These are phyloP conservation scores for Euglossa dilemma DNA, from an alignment of 1,140 invertebrate species.

Conservation along the genomic window DNA sequence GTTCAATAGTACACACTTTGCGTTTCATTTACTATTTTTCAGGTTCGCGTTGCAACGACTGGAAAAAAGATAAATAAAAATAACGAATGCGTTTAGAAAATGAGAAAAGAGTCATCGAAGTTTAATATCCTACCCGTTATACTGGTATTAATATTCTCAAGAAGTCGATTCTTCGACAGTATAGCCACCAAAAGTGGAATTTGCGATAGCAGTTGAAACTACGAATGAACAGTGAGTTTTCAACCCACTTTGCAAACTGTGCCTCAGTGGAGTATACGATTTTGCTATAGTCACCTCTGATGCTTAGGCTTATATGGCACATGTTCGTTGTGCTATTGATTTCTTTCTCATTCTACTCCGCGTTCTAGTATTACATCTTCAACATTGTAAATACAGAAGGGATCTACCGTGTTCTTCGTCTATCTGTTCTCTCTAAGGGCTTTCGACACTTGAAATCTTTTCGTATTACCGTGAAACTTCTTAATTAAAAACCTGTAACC, in stretches of 20 bases:
- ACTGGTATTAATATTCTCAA: background rate
- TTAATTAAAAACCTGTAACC: background rate
- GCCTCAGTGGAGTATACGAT: background rate
- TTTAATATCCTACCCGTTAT: too few species aligned
- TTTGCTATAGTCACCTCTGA: background rate
- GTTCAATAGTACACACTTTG: background rate
- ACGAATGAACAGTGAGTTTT: background rate
- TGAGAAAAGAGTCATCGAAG: background rate
- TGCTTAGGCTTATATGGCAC: conserved; percentile 33
- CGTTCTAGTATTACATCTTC: conserved; percentile 9
- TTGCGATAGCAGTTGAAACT: background rate
- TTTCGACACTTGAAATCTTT: background rate
- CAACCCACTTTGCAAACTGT: background rate
- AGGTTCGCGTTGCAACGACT: background rate
- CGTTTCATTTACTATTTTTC: background rate
- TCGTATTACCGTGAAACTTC: too few species aligned
- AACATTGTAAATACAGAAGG: conserved; percentile 8
- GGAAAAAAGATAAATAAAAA: background rate
- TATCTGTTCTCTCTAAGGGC: background rate
- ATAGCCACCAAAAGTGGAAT: background rate
- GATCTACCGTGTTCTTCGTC: background rate
- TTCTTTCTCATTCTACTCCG: conserved; percentile 23
- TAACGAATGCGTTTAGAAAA: background rate
- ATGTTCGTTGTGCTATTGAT: conserved; percentile 38
- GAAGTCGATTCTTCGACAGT: background rate